Percentiles rank a stretch among this genome's conserved stretches.
phyloP scores from a whole-genome alignment of 2,113 vertebrate genomes.

The Ceuthmochares aereus region DNA sequence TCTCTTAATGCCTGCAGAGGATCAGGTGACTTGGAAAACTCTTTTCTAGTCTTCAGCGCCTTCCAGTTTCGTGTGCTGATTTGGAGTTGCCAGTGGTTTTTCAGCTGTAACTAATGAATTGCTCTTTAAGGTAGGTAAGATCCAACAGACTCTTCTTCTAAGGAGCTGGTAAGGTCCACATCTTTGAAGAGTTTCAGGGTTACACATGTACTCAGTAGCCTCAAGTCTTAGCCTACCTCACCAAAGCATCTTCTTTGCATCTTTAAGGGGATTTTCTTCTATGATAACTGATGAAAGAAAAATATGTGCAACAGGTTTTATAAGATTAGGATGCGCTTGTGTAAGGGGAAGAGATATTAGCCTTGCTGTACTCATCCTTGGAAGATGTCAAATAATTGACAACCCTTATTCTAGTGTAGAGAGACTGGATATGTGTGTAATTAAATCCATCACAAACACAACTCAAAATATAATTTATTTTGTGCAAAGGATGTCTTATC shows the following conservation, averaged over 20 bases:
- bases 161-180: background rate
- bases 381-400: constrained; percentile 31
- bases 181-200: background rate
- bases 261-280: background rate
- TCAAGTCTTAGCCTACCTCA: background rate
- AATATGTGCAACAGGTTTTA: background rate
- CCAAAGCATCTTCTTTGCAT: background rate
- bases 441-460: constrained; percentile 54
- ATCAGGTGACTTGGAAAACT: background rate
- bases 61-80: background rate
- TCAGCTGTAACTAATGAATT: background rate
- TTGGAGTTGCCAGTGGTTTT: background rate
- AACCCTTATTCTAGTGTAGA: constrained; percentile 2
- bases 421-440: constrained; percentile 29
- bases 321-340: background rate
- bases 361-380: constrained; percentile 2
- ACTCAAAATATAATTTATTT: constrained; percentile 45
- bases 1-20: background rate
- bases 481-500: constrained; percentile 30
- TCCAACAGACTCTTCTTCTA: background rate
- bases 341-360: background rate
- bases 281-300: background rate
- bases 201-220: fast-evolving
- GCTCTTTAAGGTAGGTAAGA: background rate
- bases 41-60: background rate